Evolutionary conservation across 2,113 vertebrate species (phyloP).

Genomic region (Australoheros scitulus): DNA sequence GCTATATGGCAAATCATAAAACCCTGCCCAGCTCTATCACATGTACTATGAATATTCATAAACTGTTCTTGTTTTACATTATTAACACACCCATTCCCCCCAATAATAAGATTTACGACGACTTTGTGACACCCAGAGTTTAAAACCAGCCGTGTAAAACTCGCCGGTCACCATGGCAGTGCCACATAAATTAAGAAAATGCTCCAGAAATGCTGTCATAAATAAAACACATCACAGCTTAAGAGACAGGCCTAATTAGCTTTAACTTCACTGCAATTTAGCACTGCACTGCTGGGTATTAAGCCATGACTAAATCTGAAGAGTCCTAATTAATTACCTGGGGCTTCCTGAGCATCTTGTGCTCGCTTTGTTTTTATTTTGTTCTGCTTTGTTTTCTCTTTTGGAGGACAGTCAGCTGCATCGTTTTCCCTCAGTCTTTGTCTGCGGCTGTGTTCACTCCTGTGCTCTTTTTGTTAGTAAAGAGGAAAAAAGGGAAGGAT

Average conservation of each 20-base stretch:
- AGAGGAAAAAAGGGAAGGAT: neutral
- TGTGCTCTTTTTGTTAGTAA: neutral
- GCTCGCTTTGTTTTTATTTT: slow-evolving; percentile 15
- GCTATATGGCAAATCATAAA: slow-evolving; percentile 40
- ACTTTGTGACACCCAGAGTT: slow-evolving; percentile 37
- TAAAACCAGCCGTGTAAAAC: slow-evolving; percentile 11
- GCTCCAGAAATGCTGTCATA: slow-evolving; percentile 49
- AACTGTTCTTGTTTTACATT: slow-evolving; percentile 60
- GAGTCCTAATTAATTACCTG: slow-evolving; percentile 63
- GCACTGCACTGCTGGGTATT: slow-evolving; percentile 50
- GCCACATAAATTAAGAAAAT: slow-evolving; percentile 32
- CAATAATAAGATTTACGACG: slow-evolving; percentile 59
- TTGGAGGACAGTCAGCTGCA: slow-evolving; percentile 38
- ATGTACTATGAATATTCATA: slow-evolving; percentile 67
- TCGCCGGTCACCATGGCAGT: slow-evolving; percentile 23
- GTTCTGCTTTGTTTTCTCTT: slow-evolving; percentile 6
- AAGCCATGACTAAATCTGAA: slow-evolving; percentile 56
- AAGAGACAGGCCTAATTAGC: slow-evolving; percentile 66
- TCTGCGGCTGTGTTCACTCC: neutral
- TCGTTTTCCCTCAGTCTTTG: slow-evolving; percentile 21
- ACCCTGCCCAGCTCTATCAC: slow-evolving; percentile 40
- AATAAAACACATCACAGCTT: slow-evolving; percentile 58
- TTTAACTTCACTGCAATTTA: slow-evolving; percentile 59
- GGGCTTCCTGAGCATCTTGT: slow-evolving; percentile 48
- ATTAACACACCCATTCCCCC: slow-evolving; percentile 57